These are phyloP conservation scores for Plestiodon gilberti DNA, from an alignment of 2,113 vertebrate species.

Conservation along the genomic window DNA sequence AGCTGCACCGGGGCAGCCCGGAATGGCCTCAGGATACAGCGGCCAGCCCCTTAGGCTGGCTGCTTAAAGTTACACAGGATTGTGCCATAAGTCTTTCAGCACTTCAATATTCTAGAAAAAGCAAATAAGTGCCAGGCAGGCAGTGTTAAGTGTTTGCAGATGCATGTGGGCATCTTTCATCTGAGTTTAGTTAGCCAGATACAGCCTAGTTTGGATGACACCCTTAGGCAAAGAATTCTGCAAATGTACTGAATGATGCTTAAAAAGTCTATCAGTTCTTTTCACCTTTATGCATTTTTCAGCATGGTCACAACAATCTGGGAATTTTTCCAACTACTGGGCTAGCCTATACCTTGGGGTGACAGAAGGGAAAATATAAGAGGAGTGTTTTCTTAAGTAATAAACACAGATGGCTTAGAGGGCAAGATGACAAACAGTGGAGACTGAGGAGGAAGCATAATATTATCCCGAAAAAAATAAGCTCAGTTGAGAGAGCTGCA, in stretches of 20 bases:
- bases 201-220: conserved; percentile 8
- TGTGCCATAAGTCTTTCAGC: conserved; percentile 18
- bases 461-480: background rate
- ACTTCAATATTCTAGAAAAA: conserved; percentile 58
- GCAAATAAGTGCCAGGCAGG: conserved; percentile 34
- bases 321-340: background rate
- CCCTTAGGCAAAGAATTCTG: conserved; percentile 36
- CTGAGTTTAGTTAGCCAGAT: conserved; percentile 51
- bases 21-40: too few relatives aligned
- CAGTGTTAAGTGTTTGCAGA: conserved; percentile 31
- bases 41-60: too few relatives aligned
- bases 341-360: background rate
- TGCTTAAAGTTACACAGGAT: too few relatives aligned
- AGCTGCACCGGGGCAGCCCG: too few relatives aligned
- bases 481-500: background rate
- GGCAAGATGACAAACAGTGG: background rate
- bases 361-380: fast-evolving
- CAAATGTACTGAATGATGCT: background rate
- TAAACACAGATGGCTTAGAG: fast-evolving
- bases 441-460: background rate
- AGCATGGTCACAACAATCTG: background rate
- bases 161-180: conserved; percentile 47
- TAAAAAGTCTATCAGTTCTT: conserved; percentile 14
- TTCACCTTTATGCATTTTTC: background rate
- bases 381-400: too few relatives aligned